Conservation (phyloP, 2,888 invertebrate species). For the Drosophila algonquin region DNA sequence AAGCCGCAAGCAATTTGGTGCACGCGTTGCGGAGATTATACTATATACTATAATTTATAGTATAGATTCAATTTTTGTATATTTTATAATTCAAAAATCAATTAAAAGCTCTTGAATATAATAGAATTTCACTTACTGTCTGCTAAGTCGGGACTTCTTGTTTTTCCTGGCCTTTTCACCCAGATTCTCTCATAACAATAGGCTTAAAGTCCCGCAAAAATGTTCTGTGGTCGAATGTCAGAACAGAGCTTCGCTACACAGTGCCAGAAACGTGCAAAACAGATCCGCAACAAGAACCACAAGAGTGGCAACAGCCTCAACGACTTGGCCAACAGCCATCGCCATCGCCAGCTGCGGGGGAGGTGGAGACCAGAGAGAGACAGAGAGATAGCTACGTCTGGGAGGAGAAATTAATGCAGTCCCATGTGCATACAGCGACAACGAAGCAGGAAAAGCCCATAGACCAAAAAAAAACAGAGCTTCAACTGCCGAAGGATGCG, state of each 20-base stretch:
- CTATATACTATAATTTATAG: too few relatives aligned
- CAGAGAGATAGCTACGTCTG: neutral
- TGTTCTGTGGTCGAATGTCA: neutral
- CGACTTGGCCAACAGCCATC: conserved; percentile 1
- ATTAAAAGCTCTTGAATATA: neutral
- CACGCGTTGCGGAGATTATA: too few relatives aligned
- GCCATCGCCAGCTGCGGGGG: neutral
- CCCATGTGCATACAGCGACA: conserved; percentile 40
- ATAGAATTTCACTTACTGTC: neutral
- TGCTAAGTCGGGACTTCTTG: neutral
- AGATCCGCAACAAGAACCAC: conserved; percentile 5
- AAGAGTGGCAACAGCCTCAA: conserved; percentile 6
- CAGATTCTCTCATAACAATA: neutral
- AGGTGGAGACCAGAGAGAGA: neutral
- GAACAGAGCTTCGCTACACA: neutral
- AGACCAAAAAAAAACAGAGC: neutral
- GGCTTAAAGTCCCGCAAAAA: neutral
- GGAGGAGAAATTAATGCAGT: conserved; percentile 59
- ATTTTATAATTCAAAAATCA: too few relatives aligned
- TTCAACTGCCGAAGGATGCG: conserved; percentile 15
- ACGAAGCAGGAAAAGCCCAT: neutral
- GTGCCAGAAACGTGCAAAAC: conserved; percentile 2
- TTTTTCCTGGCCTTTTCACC: neutral
- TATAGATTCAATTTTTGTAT: too few relatives aligned
- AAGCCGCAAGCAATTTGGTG: too few relatives aligned